Base-by-base conservation (phyloP, 2,797 vertebrate genomes). In the Hybognathus amarus region DNA sequence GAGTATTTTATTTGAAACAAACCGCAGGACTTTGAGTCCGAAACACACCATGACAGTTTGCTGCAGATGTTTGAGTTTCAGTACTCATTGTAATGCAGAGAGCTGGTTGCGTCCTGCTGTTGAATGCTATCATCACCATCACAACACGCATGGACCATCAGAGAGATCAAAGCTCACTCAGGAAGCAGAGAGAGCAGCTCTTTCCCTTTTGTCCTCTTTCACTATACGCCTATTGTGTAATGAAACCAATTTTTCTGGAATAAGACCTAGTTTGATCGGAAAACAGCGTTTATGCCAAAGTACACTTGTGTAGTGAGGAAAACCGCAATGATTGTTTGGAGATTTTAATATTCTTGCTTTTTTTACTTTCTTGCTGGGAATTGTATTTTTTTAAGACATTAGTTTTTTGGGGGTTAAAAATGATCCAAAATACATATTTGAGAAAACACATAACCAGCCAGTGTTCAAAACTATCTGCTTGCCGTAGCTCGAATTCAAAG, bases 141-240 rank as follows among this genome's bases (percentile, higher is more conserved):
- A 82, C 81, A 71, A 59, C 78, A 42, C n/a, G 67, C 69, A 11
- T 45, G 67, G 30, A 50, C 75, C 79, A 38, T 79, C 82, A 68
- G 61, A 40, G 33, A 82, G 79, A 85, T 82, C 83, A 86, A 86
- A 88, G 82, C 68, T 54, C 30, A 15, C 24, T 59, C 54, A 80
- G 79, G 79, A 80, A 64, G 69, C 56, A 82, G 80, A 74, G 68
- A 42, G 68, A 42, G 69, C 79, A 64, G 59, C 33, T 67, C 70
- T 47, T 74, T 42, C 79, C 30, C 47, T 30, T 50, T 36, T 81
- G 71, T 82, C 61, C 56, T 67, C 45, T 38, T 52, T 67, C 33
- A 66, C 80, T 82, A 36, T 75, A 36, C 3, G 3, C 10, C 6
- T 82, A 22, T 67, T 75, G 80, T 82, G 59, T 76, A 67, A 82